These are phyloP conservation scores for Ivindomyrus marchei DNA, from an alignment of 2,113 vertebrate species.

Conservation along the genomic window DNA sequence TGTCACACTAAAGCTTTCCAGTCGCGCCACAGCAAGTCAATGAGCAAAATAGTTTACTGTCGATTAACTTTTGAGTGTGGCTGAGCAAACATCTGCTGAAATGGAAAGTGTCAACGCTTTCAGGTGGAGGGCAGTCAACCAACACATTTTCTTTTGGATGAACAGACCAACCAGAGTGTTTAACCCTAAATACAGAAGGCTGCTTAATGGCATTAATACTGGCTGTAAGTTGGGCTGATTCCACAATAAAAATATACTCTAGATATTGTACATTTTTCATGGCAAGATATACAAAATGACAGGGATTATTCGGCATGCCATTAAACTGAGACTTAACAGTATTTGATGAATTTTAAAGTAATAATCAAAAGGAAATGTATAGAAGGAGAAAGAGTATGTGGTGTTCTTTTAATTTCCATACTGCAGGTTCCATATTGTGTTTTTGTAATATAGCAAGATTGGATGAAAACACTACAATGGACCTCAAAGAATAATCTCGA, in stretches of 20 bases:
- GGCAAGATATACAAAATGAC: background rate
- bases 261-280: background rate
- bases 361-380: background rate
- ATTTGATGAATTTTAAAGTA: background rate
- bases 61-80: conserved; percentile 33
- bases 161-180: background rate
- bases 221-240: background rate
- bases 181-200: background rate
- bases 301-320: background rate
- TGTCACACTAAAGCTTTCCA: background rate
- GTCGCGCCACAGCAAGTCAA: background rate
- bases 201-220: background rate
- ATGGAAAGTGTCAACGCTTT: conserved; percentile 59
- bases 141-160: background rate
- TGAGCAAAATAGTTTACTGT: background rate
- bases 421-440: background rate
- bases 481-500: background rate
- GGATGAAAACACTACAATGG: background rate
- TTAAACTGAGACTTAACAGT: background rate
- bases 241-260: background rate
- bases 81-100: conserved; percentile 57
- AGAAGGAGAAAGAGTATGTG: background rate
- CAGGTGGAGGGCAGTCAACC: conserved; percentile 31
- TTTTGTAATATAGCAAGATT: background rate
- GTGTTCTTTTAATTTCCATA: background rate